Evolutionary conservation across 1,140 invertebrate genomes (phyloP), one percentile per base, ranked within the genome.

Genomic region (Drosophila tani): DNA sequence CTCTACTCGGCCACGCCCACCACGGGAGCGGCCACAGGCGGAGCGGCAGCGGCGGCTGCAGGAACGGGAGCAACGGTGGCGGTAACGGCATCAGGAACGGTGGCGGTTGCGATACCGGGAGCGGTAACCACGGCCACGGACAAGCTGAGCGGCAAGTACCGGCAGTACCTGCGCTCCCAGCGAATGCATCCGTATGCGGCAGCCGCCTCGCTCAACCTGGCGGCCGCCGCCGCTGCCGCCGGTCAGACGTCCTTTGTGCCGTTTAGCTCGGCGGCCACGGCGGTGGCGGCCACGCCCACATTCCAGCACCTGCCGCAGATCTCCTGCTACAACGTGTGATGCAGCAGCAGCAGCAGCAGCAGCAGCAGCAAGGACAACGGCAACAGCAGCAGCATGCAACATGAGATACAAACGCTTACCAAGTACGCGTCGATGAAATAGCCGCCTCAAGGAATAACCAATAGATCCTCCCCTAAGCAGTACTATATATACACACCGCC

Each of bases 291-390:
- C 57, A 83, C 85, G 79, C 81, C 91, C 74, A 86, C 91, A 88
- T 92, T 91, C 76, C 87, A 92, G 75, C 93, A 94, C 85, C 93
- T 94, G 81, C 94, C 94, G 91, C 94, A 94, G 91, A 94, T 94
- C 79, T 93, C 92, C 75, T 94, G 94, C 91, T 94, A 94, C 80
- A 94, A 94, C 82, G 94, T 94, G 93, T 94, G 94, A 94, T 94
- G 73, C 79, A 56, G 46, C 68, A 67, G 19, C 56, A 75, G 45
- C 56, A 56, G 47, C 59, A n/a, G n/a, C n/a, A n/a, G n/a, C n/a
- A 77, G 50, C 47, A 77, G 35, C 62, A 67, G 46, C 67, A 60
- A 32, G 32, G 32, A 46, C 56, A 69, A 47, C 65, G 79, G 17
- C 64, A 68, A 38, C 55, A 73, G 14, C 57, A 66, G 12, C 60